These are phyloP conservation scores for Phacellophora camtschatica DNA, from an alignment of 30 jellyfish, hydroid and myxozoan genomes.

Conservation along the genomic window DNA sequence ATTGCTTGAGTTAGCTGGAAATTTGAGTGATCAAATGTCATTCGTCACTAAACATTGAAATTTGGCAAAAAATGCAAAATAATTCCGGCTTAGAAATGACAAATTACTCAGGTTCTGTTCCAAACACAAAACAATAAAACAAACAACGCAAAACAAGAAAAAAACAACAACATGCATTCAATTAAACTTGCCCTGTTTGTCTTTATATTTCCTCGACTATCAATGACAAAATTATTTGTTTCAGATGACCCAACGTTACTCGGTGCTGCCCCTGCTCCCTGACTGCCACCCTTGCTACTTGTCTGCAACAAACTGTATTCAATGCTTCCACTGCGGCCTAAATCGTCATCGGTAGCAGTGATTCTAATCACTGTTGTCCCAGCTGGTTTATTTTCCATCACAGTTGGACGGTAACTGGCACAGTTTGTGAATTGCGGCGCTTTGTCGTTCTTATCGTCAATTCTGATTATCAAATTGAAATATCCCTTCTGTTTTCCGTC, in stretches of 20 bases:
- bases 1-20: too few species aligned
- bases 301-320: constrained; percentile 63
- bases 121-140: not conserved
- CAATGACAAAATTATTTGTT: constrained; percentile 63
- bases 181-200: constrained; percentile 62
- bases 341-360: constrained; percentile 59
- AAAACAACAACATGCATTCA: too few species aligned
- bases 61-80: too few species aligned
- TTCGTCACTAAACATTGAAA: too few species aligned
- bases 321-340: constrained; percentile 60
- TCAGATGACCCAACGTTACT: constrained; percentile 22
- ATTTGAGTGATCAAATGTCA: too few species aligned
- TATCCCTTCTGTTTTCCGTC: constrained; percentile 67
- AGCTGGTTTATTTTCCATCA: constrained; percentile 47
- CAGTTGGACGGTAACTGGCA: constrained; percentile 22
- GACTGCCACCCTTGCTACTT: constrained; percentile 18
- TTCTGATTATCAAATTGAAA: constrained; percentile 36
- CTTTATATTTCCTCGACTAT: constrained; percentile 60
- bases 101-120: too few species aligned
- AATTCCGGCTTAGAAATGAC: too few species aligned
- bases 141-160: not conserved
- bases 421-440: constrained; percentile 57
- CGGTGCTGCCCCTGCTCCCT: constrained; percentile 33
- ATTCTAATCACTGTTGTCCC: constrained; percentile 58
- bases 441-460: constrained; percentile 63